phyloP scores from a whole-genome alignment of 2,888 invertebrate species.

The Lasioglossum zephyrum region DNA sequence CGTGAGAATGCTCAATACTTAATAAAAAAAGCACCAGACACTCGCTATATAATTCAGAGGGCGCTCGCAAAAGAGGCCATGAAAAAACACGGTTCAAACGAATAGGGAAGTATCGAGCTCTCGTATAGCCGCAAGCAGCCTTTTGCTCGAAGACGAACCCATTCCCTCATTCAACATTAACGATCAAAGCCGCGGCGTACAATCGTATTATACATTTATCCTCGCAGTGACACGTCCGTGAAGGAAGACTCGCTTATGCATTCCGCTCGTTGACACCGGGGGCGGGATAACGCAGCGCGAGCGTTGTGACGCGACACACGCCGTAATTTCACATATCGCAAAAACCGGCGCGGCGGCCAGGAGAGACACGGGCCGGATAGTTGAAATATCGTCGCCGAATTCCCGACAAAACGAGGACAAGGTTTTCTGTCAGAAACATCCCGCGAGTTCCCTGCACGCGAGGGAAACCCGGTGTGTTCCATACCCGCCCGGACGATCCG shows the following conservation, averaged over 20 bases:
- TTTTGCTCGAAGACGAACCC: not conserved
- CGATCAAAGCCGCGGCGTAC: not conserved
- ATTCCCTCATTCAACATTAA: not conserved
- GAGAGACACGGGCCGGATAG: not conserved
- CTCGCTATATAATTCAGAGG: not conserved
- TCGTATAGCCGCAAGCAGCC: not conserved
- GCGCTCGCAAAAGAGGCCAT: not conserved
- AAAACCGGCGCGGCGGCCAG: not conserved
- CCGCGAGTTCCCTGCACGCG: conserved; percentile 42
- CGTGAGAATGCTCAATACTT: not conserved
- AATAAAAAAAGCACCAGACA: not conserved
- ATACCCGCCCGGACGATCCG: conserved; percentile 44
- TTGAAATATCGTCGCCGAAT: conserved; percentile 47
- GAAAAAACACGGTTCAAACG: not conserved
- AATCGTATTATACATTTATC: not conserved
- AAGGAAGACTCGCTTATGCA: not conserved
- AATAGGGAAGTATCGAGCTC: not conserved
- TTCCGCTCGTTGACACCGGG: not conserved
- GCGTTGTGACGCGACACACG: not conserved
- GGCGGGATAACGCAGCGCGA: not conserved
- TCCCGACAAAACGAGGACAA: conserved; percentile 57
- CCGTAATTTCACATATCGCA: not conserved
- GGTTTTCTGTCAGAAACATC: conserved; percentile 55
- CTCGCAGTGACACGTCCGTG: not conserved
- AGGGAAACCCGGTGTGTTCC: conserved; percentile 37